Evolutionary conservation across 1,140 invertebrate species (phyloP).

Genomic region (Hycleus phaleratus): DNA sequence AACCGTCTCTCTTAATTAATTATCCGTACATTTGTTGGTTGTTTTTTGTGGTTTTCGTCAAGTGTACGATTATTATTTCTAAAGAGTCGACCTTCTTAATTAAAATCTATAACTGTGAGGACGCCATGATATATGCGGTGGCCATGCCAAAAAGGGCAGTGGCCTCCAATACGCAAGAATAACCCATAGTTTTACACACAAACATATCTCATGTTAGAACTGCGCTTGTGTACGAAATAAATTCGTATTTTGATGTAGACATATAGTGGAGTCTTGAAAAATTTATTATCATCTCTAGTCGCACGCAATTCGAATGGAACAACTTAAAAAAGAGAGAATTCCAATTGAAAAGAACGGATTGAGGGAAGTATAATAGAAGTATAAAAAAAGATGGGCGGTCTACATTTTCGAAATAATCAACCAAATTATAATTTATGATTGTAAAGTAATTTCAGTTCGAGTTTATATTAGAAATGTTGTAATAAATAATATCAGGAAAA

Average conservation of each 20-base stretch:
- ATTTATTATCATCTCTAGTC: constrained; percentile 3
- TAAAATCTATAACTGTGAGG: constrained; percentile 16
- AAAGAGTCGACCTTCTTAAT: constrained; percentile 5
- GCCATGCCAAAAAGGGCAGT: constrained; percentile 29
- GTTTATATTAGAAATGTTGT: not conserved
- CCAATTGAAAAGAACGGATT: too few relatives aligned
- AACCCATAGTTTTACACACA: constrained; percentile 21
- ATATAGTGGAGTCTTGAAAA: constrained; percentile 4
- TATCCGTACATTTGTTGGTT: too few relatives aligned
- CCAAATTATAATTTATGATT: not conserved
- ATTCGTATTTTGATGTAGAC: constrained; percentile 19
- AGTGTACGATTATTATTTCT: too few relatives aligned
- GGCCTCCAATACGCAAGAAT: constrained; percentile 27
- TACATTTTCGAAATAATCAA: not conserved
- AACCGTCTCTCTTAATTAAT: too few relatives aligned
- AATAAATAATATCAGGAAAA: constrained; percentile 24
- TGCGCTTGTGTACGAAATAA: constrained; percentile 13
- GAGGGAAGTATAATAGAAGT: too few relatives aligned
- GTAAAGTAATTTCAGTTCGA: not conserved
- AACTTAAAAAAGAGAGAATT: too few relatives aligned
- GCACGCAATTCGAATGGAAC: not conserved
- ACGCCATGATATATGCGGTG: constrained; percentile 25
- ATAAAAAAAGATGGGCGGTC: too few relatives aligned
- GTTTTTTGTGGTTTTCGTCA: too few relatives aligned
- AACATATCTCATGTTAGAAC: constrained; percentile 14